Base-by-base conservation (phyloP, 1,140 invertebrate species). In the Tetramorium alpestre region DNA sequence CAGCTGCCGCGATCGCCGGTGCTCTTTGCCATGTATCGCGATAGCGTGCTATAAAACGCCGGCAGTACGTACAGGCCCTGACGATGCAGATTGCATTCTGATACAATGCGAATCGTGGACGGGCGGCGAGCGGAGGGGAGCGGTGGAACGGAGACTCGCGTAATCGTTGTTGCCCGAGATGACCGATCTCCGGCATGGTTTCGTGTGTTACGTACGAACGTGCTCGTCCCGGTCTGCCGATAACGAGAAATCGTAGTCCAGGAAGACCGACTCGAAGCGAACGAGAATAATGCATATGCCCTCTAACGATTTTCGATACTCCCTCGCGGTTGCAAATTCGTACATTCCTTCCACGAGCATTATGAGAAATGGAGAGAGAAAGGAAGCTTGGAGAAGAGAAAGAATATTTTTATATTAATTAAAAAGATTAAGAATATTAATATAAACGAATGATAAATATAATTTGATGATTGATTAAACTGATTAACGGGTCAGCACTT, bases 51-150 rank as follows among this genome's bases (percentile, higher is more conserved):
- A 54, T 85, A 85, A 85, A 85, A 77, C 49, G 49, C 16, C 16
- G 22, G 22, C 11, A 60, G 38, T 47, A 81, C 41, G 51, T 47
- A 56, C 41, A 72, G 47, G 11, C 13, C 38, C 28, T 44, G 38
- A 73, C 58, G 81, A 77, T 51, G 60, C 49, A 78, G 60, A 85
- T 78, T 85, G 73, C 82, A 44, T 65, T 78, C 18, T 4, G 60
- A 85, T 51, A 78, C 73, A 85, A 65, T 38, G 33, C 28, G 44
- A 85, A 13, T 62, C 41, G 3, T 7, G 41, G 6, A 51, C 1
- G 41, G 18, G 18, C 33, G n/a, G 8, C 25, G 18, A 72, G 2
- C 18, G 58, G 16, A 13, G 47, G 47, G 6, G 6, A 4, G 18
- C 28, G 25, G 33, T 18, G 47, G 25, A 11, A 11, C 64, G n/a